phyloP scores from a whole-genome alignment of 2,113 vertebrate genomes.

The Scolopax mira region DNA sequence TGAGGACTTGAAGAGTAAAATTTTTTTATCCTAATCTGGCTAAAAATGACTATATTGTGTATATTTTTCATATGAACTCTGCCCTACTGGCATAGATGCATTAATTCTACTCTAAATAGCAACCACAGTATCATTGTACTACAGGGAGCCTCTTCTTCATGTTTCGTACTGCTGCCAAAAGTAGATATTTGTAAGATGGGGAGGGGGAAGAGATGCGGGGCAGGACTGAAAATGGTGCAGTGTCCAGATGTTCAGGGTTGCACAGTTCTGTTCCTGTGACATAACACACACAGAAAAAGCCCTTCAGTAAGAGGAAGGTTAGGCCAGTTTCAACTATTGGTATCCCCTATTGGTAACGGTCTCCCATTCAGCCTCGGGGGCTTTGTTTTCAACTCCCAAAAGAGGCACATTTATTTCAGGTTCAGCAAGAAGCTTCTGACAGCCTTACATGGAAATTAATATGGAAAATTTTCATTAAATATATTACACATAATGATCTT shows the following conservation, averaged over 20 bases:
- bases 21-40: slow-evolving; percentile 56
- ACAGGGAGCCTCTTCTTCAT: slow-evolving; percentile 59
- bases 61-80: slow-evolving; percentile 68
- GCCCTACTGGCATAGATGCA: slow-evolving; percentile 61
- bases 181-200: slow-evolving; percentile 26
- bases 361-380: slow-evolving; percentile 4
- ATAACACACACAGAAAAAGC: not conserved
- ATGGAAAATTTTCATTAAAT: slow-evolving; percentile 9
- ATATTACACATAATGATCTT: slow-evolving; percentile 10
- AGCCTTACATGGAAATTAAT: slow-evolving; percentile 50
- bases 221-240: not conserved
- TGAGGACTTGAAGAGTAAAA: slow-evolving; percentile 21
- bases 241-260: not conserved
- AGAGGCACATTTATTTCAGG: slow-evolving; percentile 16
- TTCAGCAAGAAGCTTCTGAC: slow-evolving; percentile 39
- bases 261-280: not conserved
- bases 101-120: slow-evolving; percentile 73
- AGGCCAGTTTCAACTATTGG: not conserved
- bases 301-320: not conserved
- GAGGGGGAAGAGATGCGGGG: no score
- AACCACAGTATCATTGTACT: slow-evolving; percentile 39
- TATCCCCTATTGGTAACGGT: not conserved
- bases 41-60: slow-evolving; percentile 49
- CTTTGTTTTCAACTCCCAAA: slow-evolving; percentile 11
- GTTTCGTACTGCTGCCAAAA: slow-evolving; percentile 54